These are phyloP conservation scores for Melanargia galathea DNA, from an alignment of 2,888 invertebrate genomes.

Conservation along the genomic window DNA sequence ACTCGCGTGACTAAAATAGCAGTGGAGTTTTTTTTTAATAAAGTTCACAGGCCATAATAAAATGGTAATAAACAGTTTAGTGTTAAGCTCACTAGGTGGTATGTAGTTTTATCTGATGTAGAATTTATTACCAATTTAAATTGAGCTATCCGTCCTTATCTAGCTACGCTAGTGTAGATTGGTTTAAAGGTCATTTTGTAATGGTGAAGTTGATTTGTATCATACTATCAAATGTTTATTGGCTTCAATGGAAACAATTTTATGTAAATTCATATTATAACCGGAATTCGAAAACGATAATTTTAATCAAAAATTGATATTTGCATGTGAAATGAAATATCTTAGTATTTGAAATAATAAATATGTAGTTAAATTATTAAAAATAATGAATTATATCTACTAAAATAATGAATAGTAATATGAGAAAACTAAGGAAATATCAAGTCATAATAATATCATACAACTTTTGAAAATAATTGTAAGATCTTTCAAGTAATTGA, in stretches of 20 bases:
- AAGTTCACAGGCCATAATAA: constrained; percentile 67
- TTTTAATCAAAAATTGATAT: constrained; percentile 8
- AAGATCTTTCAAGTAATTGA: no score
- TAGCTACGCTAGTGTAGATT: neutral
- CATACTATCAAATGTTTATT: constrained; percentile 1
- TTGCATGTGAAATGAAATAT: neutral
- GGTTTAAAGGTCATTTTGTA: constrained; percentile 12
- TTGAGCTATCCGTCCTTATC: constrained; percentile 19
- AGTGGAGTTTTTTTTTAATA: constrained; percentile 58
- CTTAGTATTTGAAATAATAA: neutral
- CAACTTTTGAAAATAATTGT: no score
- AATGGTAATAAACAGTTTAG: constrained; percentile 72
- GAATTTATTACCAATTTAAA: constrained; percentile 21
- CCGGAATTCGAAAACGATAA: neutral
- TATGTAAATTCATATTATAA: neutral
- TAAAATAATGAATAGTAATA: no score
- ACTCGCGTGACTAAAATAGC: constrained; percentile 55
- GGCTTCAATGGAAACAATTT: neutral
- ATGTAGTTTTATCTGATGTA: constrained; percentile 44
- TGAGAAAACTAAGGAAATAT: neutral
- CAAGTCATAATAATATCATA: no score
- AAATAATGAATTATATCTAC: neutral
- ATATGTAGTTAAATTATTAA: neutral
- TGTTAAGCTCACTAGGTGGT: constrained; percentile 62
- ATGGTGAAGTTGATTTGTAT: constrained; percentile 14